Evolutionary conservation across 2,797 vertebrate species (phyloP).

Genomic region (Rhodeus uyekii): DNA sequence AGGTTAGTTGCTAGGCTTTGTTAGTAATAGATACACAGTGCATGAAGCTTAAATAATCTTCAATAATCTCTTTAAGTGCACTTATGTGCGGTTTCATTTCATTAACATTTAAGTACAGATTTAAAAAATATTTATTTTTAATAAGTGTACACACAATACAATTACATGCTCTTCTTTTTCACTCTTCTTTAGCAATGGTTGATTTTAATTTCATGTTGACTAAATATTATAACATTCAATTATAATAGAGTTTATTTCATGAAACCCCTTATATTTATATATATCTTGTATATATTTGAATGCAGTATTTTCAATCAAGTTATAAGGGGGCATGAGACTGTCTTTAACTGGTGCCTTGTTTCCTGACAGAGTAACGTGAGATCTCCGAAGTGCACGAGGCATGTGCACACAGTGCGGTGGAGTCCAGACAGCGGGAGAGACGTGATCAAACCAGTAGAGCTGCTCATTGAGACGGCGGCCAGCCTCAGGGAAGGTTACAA

Average conservation of each 20-base stretch:
- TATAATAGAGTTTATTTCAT: no score
- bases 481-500: slow-evolving; percentile 72
- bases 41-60: no score
- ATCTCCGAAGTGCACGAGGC: slow-evolving; percentile 85
- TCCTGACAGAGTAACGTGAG: slow-evolving; percentile 84
- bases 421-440: slow-evolving; percentile 76
- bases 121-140: no score
- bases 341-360: neutral
- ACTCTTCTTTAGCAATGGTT: neutral
- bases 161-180: neutral
- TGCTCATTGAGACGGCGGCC: slow-evolving; percentile 82
- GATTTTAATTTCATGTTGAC: neutral
- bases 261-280: neutral
- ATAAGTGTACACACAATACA: neutral
- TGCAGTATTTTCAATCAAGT: neutral
- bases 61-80: no score
- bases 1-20: no score
- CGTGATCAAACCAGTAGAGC: slow-evolving; percentile 86
- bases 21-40: no score
- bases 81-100: no score
- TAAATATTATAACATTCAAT: neutral
- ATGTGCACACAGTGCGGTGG: slow-evolving; percentile 83
- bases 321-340: neutral
- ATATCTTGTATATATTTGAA: neutral
- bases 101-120: no score